A percentile compares a stretch with the other conserved stretches of the same genome.
These are phyloP conservation scores for Eupithecia tripunctaria DNA, from an alignment of 2,888 invertebrate genomes.

Conservation along the genomic window DNA sequence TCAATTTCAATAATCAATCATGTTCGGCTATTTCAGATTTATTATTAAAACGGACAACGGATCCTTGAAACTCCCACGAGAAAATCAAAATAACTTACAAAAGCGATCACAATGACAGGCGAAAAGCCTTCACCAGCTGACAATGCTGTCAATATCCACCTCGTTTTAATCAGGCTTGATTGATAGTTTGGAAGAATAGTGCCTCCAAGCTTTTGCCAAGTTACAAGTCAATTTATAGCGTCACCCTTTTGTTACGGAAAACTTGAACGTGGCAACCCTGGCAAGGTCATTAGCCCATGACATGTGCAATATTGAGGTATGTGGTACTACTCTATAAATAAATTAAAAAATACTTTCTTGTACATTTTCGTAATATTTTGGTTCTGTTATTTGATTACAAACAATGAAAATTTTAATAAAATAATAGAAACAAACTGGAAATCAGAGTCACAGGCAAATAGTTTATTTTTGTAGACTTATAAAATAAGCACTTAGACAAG, in stretches of 20 bases:
- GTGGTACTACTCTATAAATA: too few relatives aligned
- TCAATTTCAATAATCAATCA: not conserved
- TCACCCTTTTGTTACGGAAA: slow-evolving; percentile 3
- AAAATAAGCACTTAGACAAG: too few relatives aligned
- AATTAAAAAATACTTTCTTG: too few relatives aligned
- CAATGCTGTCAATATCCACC: slow-evolving; percentile 9
- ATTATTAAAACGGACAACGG: not conserved
- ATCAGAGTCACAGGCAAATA: too few relatives aligned
- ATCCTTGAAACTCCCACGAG: not conserved
- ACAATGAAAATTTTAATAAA: too few relatives aligned
- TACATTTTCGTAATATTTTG: too few relatives aligned
- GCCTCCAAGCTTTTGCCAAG: not conserved
- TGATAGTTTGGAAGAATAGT: slow-evolving; percentile 4
- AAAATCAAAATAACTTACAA: slow-evolving; percentile 8
- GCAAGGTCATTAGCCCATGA: not conserved
- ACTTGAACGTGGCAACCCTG: not conserved
- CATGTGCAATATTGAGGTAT: not conserved
- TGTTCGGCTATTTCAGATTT: not conserved
- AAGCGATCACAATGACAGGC: slow-evolving; percentile 1
- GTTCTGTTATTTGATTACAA: too few relatives aligned
- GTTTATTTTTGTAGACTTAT: too few relatives aligned
- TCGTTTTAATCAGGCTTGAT: slow-evolving; percentile 9
- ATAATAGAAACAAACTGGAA: too few relatives aligned
- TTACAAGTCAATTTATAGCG: not conserved
- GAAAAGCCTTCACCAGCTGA: not conserved